Percentiles rank a stretch among this genome's conserved stretches.
phyloP scores from a whole-genome alignment of 2,113 vertebrate genomes.

The Ariopsis seemanni region DNA sequence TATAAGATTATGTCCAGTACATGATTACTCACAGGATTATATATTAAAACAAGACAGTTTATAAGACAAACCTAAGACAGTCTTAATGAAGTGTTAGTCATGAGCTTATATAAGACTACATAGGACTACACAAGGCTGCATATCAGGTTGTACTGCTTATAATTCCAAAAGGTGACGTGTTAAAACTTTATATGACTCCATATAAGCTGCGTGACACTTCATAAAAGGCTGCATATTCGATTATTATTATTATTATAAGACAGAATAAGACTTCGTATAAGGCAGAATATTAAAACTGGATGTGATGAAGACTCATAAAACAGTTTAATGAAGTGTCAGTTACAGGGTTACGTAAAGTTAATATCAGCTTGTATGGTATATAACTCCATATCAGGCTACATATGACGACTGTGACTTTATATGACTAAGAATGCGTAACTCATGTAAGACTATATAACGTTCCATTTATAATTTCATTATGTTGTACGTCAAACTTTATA shows the following conservation, averaged over 20 bases:
- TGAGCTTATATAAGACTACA: background rate
- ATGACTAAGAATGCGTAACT: background rate
- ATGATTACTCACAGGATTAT: background rate
- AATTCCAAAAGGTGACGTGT: background rate
- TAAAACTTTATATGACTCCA: background rate
- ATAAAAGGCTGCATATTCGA: too few species aligned
- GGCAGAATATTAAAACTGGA: background rate
- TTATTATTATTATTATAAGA: background rate
- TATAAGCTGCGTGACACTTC: background rate
- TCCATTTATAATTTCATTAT: background rate
- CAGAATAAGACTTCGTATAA: background rate
- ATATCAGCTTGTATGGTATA: background rate
- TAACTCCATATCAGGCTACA: slow-evolving; percentile 12
- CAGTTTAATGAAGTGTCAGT: background rate
- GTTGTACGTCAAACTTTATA: background rate
- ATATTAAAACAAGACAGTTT: background rate
- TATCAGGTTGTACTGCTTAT: background rate
- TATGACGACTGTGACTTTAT: background rate
- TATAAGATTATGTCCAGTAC: background rate
- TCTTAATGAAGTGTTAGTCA: background rate
- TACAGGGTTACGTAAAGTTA: background rate
- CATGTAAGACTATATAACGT: background rate
- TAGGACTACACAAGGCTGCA: background rate
- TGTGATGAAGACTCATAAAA: background rate
- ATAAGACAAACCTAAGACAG: background rate